These are phyloP conservation scores for Empis livida DNA, from an alignment of 2,888 invertebrate genomes.

Conservation along the genomic window DNA sequence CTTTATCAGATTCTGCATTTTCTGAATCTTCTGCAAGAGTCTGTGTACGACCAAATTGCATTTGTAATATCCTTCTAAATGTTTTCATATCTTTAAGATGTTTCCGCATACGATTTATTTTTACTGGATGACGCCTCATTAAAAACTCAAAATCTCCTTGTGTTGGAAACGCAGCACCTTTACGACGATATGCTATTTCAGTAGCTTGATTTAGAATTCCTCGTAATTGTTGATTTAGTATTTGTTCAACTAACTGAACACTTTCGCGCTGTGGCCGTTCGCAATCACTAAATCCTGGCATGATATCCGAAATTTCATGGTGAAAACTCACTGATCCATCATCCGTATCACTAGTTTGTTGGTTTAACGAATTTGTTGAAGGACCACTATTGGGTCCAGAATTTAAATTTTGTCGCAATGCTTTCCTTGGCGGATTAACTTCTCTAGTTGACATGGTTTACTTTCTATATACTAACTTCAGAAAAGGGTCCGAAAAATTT, in stretches of 20 bases:
- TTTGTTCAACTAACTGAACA: slow-evolving; percentile 70
- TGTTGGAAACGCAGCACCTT: slow-evolving; percentile 43
- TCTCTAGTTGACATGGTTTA: not conserved
- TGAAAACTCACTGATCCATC: not conserved
- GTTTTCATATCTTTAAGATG: slow-evolving; percentile 50
- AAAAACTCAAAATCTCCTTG: slow-evolving; percentile 66
- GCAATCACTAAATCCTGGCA: slow-evolving; percentile 90
- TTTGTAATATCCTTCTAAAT: slow-evolving; percentile 27
- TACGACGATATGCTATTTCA: slow-evolving; percentile 50
- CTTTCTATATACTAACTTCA: too few species aligned
- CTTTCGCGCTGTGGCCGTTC: slow-evolving; percentile 69
- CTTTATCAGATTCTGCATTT: slow-evolving; percentile 42
- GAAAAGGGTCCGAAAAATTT: too few species aligned
- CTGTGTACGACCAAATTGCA: slow-evolving; percentile 28
- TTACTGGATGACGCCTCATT: slow-evolving; percentile 66
- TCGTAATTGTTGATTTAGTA: slow-evolving; percentile 68
- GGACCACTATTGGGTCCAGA: not conserved
- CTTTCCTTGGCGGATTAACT: not conserved
- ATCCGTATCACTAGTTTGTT: not conserved
- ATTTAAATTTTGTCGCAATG: not conserved
- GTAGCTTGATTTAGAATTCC: slow-evolving; percentile 63
- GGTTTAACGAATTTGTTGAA: not conserved
- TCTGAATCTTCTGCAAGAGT: slow-evolving; percentile 32
- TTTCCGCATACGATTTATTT: slow-evolving; percentile 60
- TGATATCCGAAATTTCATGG: slow-evolving; percentile 66